Evolutionary conservation across 2,113 vertebrate species (phyloP), one percentile per base, ranked within the genome.

Genomic region (Neotoma lepida): DNA sequence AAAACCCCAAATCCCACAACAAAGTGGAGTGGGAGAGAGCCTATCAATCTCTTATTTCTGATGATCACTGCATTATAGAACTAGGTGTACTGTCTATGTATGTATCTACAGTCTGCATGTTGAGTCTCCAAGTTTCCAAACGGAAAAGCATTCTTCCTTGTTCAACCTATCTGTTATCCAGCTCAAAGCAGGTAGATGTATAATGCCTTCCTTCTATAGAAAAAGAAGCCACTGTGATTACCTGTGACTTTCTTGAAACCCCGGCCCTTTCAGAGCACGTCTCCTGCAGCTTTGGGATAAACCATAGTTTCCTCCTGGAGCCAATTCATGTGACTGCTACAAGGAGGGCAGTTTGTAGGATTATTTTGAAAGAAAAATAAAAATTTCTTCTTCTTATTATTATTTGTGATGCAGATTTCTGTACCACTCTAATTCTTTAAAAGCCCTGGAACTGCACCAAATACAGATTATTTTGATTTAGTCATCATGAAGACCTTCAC

Each of bases 371-470:
- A 86, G 64, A 82, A 80, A 61, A 82, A 61, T 82, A 61, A 82
- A 63, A 54, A 77, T 76, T 26, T 35, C 10, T 58, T 76, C 88
- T 58, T 90, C 90, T 91, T 74, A 90, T 49, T 51, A 58, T 82
- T 28, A 49, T 28, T 49, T n/a, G 76, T 85, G 56, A 92, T 56
- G 6, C 46, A 89, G 77, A 63, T 80, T 80, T 86, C 66, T 33
- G 10, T 64, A 95, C 28, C 49, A 92, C 30, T 80, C n/a, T 74
- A 81, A 93, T 26, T 86, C 14, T 80, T 94, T 92, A 73, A 49
- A 88, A 80, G 44, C 24, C 51, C 46, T 73, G 30, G 39, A 76
- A 76, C 56, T 86, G 46, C 1, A 86, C 33, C 33, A 94, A 82
- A 80, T 56, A 41, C 6, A 74, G 35, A 51, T 24, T 73, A 17